Base-by-base conservation (phyloP, 2,888 invertebrate species). In the Tolmerus cingulatus region DNA sequence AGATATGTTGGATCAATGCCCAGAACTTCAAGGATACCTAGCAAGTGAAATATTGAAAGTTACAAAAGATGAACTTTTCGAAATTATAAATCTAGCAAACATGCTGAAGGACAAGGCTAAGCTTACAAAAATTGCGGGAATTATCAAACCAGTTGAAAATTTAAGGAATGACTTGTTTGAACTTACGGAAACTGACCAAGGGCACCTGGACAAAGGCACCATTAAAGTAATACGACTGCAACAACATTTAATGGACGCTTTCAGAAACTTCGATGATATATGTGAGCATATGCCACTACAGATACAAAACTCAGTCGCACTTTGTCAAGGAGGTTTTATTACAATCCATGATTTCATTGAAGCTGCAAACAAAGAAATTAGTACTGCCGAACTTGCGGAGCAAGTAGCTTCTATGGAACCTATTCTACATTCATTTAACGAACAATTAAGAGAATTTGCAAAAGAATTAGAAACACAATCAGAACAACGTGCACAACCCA, bases 221-320 rank as follows among this genome's bases (percentile, higher is more conserved):
- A 89, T 88, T 14, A 88, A 90, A 8, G 89, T 92, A 87, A 90
- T 91, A 0, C 90, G 90, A 74, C 88, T 92, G 2, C 92, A 92
- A 87, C 90, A 91, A 0, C 90, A 90, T 77, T 89, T 92, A 12
- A 92, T 92, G 92, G 89, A 90, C 0, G 89, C 91, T 4, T 92
- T 92, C 55, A 90, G 91, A 74, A 89, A 89, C 0, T 87, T 92
- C 0, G 92, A 92, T 51, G 92, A 92, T 82, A 88, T 90, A n/a
- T 90, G 90, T 82, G 91, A 91, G 87, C 79, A 51, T 3, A 89
- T 89, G 1, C 87, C 88, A 0, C 90, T 90, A 37, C 89, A 90
- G 1, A 51, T 90, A 2, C 87, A 90, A 0, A 88, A 88, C 16
- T 89, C 89, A 86, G 91, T 91, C 16, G 87, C 91, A 7, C 27